Evolutionary conservation across 2,888 invertebrate species (phyloP).

Genomic region (Acrobasis repandana): DNA sequence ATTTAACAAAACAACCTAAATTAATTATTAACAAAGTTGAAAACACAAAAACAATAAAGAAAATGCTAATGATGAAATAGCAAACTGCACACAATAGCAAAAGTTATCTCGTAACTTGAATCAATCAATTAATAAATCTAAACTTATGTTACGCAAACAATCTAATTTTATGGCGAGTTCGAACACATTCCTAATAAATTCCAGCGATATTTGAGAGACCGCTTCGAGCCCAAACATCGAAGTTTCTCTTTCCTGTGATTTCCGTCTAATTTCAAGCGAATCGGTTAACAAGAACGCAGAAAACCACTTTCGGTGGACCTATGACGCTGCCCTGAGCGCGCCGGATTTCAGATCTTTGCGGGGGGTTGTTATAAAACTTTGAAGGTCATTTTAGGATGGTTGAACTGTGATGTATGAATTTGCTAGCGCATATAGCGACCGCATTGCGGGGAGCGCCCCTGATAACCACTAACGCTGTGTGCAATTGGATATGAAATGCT

Average conservation of each 20-base stretch:
- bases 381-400: conserved; percentile 38
- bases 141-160: conserved; percentile 6
- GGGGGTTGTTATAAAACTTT: conserved; percentile 24
- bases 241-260: conserved; percentile 43
- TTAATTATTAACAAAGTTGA: conserved; percentile 11
- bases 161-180: conserved; percentile 15
- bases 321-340: conserved; percentile 12
- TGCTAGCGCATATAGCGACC: conserved; percentile 42
- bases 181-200: conserved; percentile 18
- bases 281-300: conserved; percentile 43
- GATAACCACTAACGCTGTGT: conserved; percentile 32
- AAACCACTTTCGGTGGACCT: conserved; percentile 32
- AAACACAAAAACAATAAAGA: conserved; percentile 9
- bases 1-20: conserved; percentile 8
- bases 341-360: conserved; percentile 8
- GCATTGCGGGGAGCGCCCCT: conserved; percentile 45
- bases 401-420: conserved; percentile 39
- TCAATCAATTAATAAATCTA: conserved; percentile 6
- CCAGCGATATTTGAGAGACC: conserved; percentile 15
- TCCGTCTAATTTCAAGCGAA: conserved; percentile 50
- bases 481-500: conserved; percentile 39
- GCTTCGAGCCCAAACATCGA: conserved; percentile 38
- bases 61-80: conserved; percentile 15
- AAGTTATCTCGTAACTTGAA: not conserved
- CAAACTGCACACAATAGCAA: not conserved